Conservation (phyloP, 2,797 vertebrate species). For the Mus minutoides region DNA sequence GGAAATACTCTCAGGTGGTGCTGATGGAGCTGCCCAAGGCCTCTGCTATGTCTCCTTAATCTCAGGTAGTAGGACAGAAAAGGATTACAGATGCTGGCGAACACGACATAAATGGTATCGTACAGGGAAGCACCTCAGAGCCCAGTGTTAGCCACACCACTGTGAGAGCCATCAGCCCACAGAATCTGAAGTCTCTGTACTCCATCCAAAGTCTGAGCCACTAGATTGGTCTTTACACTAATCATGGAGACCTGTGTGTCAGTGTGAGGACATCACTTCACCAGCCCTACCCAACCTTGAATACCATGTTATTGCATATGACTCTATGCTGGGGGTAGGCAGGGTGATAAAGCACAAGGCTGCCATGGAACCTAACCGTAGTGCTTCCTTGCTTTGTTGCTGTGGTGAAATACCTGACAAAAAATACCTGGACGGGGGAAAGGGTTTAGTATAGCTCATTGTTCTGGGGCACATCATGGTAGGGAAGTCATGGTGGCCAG, state of each 20-base stretch:
- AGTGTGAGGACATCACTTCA: not conserved
- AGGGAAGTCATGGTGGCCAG: not conserved
- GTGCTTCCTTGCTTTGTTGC: not conserved
- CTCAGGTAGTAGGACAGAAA: not conserved
- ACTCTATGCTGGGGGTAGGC: not conserved
- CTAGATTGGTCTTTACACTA: not conserved
- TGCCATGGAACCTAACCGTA: not conserved
- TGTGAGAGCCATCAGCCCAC: not conserved
- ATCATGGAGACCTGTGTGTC: not conserved
- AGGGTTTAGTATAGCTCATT: not conserved
- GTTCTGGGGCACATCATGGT: too few relatives aligned
- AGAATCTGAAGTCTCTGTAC: not conserved
- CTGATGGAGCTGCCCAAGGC: not conserved
- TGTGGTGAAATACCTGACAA: too few relatives aligned
- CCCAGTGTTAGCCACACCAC: not conserved
- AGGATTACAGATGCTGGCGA: not conserved
- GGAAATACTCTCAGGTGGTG: too few relatives aligned
- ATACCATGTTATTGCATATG: not conserved
- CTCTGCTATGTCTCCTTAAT: not conserved
- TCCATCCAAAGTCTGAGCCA: not conserved
- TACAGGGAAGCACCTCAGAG: not conserved
- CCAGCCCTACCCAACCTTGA: not conserved
- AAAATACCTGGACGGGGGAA: not conserved
- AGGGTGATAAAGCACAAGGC: not conserved
- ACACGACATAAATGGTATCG: too few relatives aligned